These are phyloP conservation scores for Adelognathus sp. DNA, from an alignment of 2,888 invertebrate species.

Conservation along the genomic window DNA sequence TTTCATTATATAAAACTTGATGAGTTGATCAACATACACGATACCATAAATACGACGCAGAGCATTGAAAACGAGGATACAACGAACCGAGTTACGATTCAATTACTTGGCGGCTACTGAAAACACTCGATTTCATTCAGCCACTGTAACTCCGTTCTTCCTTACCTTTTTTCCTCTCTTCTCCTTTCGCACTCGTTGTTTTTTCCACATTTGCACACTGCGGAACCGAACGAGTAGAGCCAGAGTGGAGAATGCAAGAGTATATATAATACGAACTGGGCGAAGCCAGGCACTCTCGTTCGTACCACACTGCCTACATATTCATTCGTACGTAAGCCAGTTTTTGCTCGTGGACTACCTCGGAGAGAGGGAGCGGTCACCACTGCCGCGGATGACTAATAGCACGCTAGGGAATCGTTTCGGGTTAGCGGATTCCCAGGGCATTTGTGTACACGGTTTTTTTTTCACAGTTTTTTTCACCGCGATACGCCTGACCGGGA, in stretches of 20 bases:
- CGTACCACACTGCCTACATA: constrained; percentile 40
- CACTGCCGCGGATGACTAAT: constrained; percentile 73
- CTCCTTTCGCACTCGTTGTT: constrained; percentile 8
- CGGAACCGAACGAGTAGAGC: constrained; percentile 41
- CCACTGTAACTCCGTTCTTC: constrained; percentile 8
- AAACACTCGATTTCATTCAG: constrained; percentile 19
- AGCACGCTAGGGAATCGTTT: constrained; percentile 65
- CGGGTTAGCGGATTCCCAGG: constrained; percentile 62
- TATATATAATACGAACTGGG: constrained; percentile 1
- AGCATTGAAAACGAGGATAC: neutral
- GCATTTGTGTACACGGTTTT: constrained; percentile 71
- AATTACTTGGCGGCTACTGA: constrained; percentile 22
- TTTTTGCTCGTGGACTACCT: constrained; percentile 45
- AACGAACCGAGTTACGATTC: constrained; percentile 27
- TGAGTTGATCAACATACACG: too few relatives aligned
- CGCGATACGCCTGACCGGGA: neutral
- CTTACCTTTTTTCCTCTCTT: constrained; percentile 4
- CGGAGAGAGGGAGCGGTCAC: constrained; percentile 41
- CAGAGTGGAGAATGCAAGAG: constrained; percentile 54
- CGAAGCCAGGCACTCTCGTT: constrained; percentile 27
- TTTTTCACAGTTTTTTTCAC: constrained; percentile 71
- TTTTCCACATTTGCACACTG: constrained; percentile 41
- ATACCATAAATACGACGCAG: too few relatives aligned
- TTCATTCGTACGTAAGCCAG: constrained; percentile 54
- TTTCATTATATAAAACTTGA: too few relatives aligned